phyloP scores from a whole-genome alignment of 2,797 vertebrate genomes.

The Parauchenoglanis ngamensis region DNA sequence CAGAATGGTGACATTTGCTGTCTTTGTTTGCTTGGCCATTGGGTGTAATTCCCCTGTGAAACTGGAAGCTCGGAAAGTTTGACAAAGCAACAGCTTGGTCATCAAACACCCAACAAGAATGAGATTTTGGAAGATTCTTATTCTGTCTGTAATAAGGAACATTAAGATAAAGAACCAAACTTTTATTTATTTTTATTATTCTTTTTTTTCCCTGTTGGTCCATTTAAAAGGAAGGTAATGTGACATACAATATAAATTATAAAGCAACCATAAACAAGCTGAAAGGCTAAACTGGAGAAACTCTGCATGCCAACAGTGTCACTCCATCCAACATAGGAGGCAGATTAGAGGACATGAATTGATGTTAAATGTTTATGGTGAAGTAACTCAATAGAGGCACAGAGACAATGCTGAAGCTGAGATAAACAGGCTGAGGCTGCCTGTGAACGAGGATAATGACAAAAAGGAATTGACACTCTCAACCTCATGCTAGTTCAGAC shows the following conservation, averaged over 20 bases:
- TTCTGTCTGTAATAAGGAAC: not conserved
- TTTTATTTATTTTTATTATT: not conserved
- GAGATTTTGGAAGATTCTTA: conserved; percentile 1
- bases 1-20: conserved; percentile 33
- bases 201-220: not conserved
- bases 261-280: not conserved
- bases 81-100: conserved; percentile 28
- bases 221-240: not conserved
- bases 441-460: conserved; percentile 41
- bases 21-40: conserved; percentile 34
- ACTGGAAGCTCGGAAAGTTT: not conserved
- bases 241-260: not conserved
- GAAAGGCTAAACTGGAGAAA: not conserved
- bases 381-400: not conserved
- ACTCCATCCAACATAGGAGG: not conserved
- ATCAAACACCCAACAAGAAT: conserved; percentile 15
- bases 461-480: conserved; percentile 35
- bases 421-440: conserved; percentile 18
- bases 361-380: not conserved
- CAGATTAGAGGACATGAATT: not conserved
- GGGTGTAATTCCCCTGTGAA: conserved; percentile 34
- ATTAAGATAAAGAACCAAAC: not conserved
- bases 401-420: not conserved
- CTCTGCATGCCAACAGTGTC: not conserved
- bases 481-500: not conserved